Conservation (phyloP, 2,888 invertebrate genomes). For the Calliopum simillimum region DNA sequence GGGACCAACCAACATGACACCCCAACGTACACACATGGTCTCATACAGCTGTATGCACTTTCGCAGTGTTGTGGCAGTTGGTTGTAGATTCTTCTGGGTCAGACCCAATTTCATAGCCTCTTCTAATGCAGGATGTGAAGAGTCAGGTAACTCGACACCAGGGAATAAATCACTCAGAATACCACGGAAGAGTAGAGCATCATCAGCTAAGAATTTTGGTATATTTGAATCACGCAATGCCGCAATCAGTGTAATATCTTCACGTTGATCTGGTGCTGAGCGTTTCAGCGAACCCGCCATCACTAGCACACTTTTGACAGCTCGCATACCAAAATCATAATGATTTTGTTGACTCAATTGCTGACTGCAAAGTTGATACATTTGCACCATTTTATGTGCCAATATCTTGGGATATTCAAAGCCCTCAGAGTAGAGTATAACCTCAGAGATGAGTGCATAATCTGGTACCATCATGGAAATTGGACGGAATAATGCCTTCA, state of each 20-base stretch:
- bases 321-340: slow-evolving; percentile 94
- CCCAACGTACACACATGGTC: slow-evolving; percentile 91
- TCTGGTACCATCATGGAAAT: slow-evolving; percentile 95
- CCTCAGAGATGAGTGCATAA: slow-evolving; percentile 90
- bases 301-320: slow-evolving; percentile 91
- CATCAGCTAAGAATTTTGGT: slow-evolving; percentile 89
- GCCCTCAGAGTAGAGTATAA: slow-evolving; percentile 92
- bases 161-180: slow-evolving; percentile 93
- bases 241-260: slow-evolving; percentile 85
- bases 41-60: slow-evolving; percentile 84
- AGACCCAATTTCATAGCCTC: slow-evolving; percentile 72
- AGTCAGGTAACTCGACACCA: slow-evolving; percentile 80
- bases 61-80: slow-evolving; percentile 68
- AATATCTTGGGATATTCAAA: slow-evolving; percentile 88
- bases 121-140: slow-evolving; percentile 83
- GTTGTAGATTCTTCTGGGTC: slow-evolving; percentile 73
- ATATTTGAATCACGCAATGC: slow-evolving; percentile 90
- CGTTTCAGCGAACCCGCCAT: slow-evolving; percentile 93
- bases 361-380: slow-evolving; percentile 92
- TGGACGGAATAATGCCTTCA: slow-evolving; percentile 88
- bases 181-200: slow-evolving; percentile 85
- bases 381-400: slow-evolving; percentile 92
- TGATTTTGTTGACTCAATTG: slow-evolving; percentile 93
- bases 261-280: slow-evolving; percentile 84
- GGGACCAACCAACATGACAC: slow-evolving; percentile 92